A percentile compares a stretch with the other conserved stretches of the same genome.
These are phyloP conservation scores for Ictalurus furcatus DNA, from an alignment of 2,113 vertebrate genomes.

Conservation along the genomic window DNA sequence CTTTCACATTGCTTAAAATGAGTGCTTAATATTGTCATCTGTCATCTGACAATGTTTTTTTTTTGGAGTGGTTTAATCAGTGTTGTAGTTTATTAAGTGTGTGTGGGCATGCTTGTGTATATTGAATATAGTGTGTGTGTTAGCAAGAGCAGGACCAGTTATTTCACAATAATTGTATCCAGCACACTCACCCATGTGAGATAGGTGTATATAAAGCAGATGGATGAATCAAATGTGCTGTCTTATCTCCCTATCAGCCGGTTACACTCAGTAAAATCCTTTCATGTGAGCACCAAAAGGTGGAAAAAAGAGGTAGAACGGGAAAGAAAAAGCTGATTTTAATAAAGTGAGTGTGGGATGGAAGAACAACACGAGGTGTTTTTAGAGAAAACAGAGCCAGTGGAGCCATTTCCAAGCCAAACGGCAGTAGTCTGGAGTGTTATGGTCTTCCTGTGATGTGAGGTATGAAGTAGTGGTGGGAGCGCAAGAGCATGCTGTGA, in stretches of 20 bases:
- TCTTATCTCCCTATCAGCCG: neutral
- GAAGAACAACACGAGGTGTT: conserved; percentile 59
- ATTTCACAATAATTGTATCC: conserved; percentile 55
- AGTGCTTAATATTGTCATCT: neutral
- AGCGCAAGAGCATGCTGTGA: conserved; percentile 38
- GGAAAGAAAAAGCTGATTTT: conserved; percentile 44
- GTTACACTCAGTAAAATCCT: neutral
- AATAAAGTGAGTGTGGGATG: conserved; percentile 61
- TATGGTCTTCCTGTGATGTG: conserved; percentile 61
- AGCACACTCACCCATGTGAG: conserved; percentile 1
- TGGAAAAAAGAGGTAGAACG: conserved; percentile 40
- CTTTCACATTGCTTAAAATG: conserved; percentile 6
- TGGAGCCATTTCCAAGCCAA: conserved; percentile 54
- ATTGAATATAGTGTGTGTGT: neutral
- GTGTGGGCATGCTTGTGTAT: neutral
- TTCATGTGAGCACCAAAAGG: conserved; percentile 39
- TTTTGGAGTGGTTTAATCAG: neutral
- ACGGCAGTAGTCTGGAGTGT: conserved; percentile 51
- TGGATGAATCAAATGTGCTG: neutral
- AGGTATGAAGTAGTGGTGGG: conserved; percentile 49
- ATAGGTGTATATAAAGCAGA: neutral
- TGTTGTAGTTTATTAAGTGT: neutral
- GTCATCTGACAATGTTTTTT: neutral
- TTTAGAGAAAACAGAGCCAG: conserved; percentile 64
- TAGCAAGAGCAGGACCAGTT: conserved; percentile 40